Conservation (phyloP, 2,797 vertebrate species). For the Eulemur albifrons region DNA sequence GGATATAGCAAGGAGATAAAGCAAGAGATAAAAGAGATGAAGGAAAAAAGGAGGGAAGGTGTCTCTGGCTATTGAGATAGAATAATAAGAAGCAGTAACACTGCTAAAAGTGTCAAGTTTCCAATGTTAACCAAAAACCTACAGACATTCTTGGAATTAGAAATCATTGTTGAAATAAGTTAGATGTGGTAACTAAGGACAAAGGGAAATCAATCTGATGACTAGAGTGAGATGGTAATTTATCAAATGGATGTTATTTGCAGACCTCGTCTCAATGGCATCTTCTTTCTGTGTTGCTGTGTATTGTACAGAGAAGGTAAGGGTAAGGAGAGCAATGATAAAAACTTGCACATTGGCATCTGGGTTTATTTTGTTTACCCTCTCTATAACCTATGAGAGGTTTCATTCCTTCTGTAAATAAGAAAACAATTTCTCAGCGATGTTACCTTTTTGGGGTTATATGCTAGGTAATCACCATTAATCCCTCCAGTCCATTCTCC, state of each 20-base stretch:
- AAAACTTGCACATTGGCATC: not conserved
- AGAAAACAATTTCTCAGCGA: not conserved
- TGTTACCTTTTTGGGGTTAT: not conserved
- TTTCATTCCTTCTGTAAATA: not conserved
- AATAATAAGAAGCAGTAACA: not conserved
- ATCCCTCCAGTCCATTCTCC: not conserved
- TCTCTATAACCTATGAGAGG: not conserved
- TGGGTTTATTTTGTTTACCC: not conserved
- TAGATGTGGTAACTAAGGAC: not conserved
- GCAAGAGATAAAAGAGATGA: not conserved
- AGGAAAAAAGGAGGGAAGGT: accelerated
- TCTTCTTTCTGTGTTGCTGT: not conserved
- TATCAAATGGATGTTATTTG: not conserved
- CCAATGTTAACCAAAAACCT: not conserved
- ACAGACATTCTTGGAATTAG: not conserved
- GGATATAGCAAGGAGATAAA: not conserved
- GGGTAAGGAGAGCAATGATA: not conserved
- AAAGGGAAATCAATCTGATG: not conserved
- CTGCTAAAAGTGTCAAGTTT: not conserved
- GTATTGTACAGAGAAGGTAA: not conserved
- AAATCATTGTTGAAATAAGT: not conserved
- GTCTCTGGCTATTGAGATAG: not conserved
- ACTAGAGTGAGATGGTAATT: not conserved
- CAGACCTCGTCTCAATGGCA: not conserved
- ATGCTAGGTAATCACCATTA: not conserved